Percentiles rank a stretch among this genome's conserved stretches.
Evolutionary conservation across 2,888 invertebrate genomes (phyloP).

Genomic region (Cerceris rybyensis): DNA sequence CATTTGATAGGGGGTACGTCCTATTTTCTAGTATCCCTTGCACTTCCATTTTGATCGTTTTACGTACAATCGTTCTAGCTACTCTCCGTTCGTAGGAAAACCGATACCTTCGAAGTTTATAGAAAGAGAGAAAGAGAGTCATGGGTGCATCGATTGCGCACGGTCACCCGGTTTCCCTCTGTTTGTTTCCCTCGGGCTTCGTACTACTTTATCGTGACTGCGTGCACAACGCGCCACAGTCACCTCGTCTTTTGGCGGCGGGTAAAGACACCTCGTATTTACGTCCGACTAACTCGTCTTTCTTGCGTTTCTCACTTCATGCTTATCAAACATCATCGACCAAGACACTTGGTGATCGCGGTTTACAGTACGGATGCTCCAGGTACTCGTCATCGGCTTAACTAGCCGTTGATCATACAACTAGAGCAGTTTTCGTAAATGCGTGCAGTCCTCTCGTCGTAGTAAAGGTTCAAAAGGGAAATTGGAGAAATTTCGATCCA

Average conservation of each 20-base stretch:
- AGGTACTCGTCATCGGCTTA: slow-evolving; percentile 20
- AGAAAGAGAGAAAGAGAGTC: slow-evolving; percentile 54
- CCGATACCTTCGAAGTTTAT: slow-evolving; percentile 31
- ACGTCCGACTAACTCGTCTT: slow-evolving; percentile 30
- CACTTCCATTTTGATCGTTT: neutral
- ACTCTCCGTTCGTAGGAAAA: neutral
- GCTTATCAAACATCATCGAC: slow-evolving; percentile 11
- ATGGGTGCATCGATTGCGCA: slow-evolving; percentile 68
- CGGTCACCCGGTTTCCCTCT: slow-evolving; percentile 67
- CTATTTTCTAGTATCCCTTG: slow-evolving; percentile 25
- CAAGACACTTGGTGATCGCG: slow-evolving; percentile 17
- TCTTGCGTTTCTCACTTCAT: slow-evolving; percentile 24
- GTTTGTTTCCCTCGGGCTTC: slow-evolving; percentile 57
- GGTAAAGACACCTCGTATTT: slow-evolving; percentile 31
- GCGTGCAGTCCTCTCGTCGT: slow-evolving; percentile 2
- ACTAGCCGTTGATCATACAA: slow-evolving; percentile 13
- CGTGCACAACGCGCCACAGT: slow-evolving; percentile 41
- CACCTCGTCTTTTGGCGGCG: slow-evolving; percentile 43
- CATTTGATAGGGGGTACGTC: slow-evolving; percentile 59
- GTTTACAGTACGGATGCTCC: slow-evolving; percentile 17
- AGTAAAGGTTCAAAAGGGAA: neutral
- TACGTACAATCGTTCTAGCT: neutral
- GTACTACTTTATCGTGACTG: slow-evolving; percentile 35
- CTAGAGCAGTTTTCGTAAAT: slow-evolving; percentile 10
- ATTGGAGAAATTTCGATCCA: neutral